Evolutionary conservation across 2,888 invertebrate genomes (phyloP).

Genomic region (Alloplasta piceator): DNA sequence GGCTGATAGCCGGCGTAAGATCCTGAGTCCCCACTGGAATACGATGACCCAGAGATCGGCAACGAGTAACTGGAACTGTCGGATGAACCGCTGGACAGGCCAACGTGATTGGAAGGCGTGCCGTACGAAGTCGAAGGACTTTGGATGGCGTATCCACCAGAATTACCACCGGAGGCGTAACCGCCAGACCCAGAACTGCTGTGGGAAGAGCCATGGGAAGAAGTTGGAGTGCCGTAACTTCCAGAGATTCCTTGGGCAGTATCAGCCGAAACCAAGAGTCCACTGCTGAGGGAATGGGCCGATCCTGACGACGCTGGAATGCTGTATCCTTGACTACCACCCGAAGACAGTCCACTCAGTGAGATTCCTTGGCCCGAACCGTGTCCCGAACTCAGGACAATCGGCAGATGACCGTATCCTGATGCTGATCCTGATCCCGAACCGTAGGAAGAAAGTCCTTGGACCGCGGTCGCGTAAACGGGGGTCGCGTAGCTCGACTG

Average conservation of each 20-base stretch:
- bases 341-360: constrained; percentile 64
- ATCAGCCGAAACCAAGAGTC: constrained; percentile 70
- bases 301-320: constrained; percentile 67
- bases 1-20: constrained; percentile 72
- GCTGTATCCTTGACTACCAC: constrained; percentile 62
- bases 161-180: constrained; percentile 41
- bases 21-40: constrained; percentile 55
- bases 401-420: constrained; percentile 68
- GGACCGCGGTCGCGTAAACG: constrained; percentile 71
- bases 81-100: constrained; percentile 72
- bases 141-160: constrained; percentile 53
- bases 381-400: constrained; percentile 70
- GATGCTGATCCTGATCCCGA: constrained; percentile 66
- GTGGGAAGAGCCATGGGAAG: constrained; percentile 67
- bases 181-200: constrained; percentile 43
- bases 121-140: constrained; percentile 69
- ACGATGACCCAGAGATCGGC: constrained; percentile 70
- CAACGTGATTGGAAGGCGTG: constrained; percentile 64
- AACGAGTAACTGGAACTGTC: constrained; percentile 75
- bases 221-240: constrained; percentile 46
- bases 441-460: constrained; percentile 75
- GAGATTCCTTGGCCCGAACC: constrained; percentile 68
- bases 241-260: constrained; percentile 42
- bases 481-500: constrained; percentile 65
- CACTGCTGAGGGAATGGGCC: constrained; percentile 70